A percentile compares a stretch with the other conserved stretches of the same genome.
phyloP scores from a whole-genome alignment of 1,140 invertebrate species.

The Bemisia tabaci region DNA sequence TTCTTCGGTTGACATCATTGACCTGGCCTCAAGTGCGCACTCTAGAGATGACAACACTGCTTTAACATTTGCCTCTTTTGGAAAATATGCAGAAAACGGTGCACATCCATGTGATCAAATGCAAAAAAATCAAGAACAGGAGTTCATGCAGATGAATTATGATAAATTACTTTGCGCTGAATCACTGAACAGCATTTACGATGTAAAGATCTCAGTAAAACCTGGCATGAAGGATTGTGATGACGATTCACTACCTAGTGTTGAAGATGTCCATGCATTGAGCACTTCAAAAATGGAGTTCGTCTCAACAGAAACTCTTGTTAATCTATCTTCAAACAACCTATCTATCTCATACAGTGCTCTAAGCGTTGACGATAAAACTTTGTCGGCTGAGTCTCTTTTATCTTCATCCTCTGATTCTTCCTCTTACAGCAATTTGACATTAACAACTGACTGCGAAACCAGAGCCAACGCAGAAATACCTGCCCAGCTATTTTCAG shows the following conservation, averaged over 20 bases:
- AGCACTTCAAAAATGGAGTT: neutral
- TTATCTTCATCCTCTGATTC: neutral
- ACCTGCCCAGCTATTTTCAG: neutral
- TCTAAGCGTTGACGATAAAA: neutral
- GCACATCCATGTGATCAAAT: too few relatives aligned
- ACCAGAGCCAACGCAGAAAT: neutral
- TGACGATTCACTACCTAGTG: too few relatives aligned
- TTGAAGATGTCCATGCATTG: too few relatives aligned
- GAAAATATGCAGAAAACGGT: neutral
- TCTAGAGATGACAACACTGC: neutral
- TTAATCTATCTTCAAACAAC: neutral
- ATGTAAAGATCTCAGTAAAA: neutral
- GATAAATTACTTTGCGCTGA: neutral
- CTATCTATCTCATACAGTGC: neutral
- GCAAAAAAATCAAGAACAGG: too few relatives aligned
- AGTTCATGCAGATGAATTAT: neutral
- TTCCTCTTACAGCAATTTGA: neutral
- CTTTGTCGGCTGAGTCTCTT: neutral
- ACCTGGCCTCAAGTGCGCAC: neutral
- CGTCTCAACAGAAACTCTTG: neutral
- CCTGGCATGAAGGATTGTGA: too few relatives aligned
- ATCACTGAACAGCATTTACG: neutral
- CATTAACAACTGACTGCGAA: neutral
- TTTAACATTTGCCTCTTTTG: neutral
- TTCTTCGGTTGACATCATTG: neutral